These are phyloP conservation scores for Drosophila pruinosa DNA, from an alignment of 1,140 invertebrate genomes.

Conservation along the genomic window DNA sequence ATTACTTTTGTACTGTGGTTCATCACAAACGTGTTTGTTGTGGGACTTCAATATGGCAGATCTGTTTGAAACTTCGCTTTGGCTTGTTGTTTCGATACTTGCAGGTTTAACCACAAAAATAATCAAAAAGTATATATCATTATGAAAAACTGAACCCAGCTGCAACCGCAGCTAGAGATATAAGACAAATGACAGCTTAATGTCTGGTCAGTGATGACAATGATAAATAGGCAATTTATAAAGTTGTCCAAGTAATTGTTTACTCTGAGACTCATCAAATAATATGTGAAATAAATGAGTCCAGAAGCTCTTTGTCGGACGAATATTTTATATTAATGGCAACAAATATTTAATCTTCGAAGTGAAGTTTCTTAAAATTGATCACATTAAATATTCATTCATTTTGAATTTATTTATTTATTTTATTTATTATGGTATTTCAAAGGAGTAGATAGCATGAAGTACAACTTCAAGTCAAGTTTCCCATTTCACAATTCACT, in stretches of 20 bases:
- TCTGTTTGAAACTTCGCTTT: background rate
- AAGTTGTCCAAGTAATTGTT: constrained; percentile 21
- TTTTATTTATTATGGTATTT: background rate
- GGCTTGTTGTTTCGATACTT: background rate
- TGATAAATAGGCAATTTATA: constrained; percentile 11
- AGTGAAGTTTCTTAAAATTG: no score
- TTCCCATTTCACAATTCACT: background rate
- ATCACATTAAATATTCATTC: no score
- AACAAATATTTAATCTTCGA: no score
- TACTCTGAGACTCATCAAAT: constrained; percentile 1
- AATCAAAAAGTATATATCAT: constrained; percentile 64
- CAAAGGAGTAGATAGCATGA: background rate
- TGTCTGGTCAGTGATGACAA: constrained; percentile 29
- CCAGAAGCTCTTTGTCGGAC: no score
- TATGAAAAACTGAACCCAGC: constrained; percentile 44
- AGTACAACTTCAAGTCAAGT: background rate
- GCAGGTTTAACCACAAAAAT: constrained; percentile 64
- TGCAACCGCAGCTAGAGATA: constrained; percentile 24
- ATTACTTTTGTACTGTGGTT: constrained; percentile 68
- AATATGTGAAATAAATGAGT: background rate
- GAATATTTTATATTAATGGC: no score
- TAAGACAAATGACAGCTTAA: constrained; percentile 75
- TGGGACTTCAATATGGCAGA: background rate
- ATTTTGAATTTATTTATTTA: no score
- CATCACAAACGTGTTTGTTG: constrained; percentile 32